These are phyloP conservation scores for Xestia xanthographa DNA, from an alignment of 2,888 invertebrate species.

Conservation along the genomic window DNA sequence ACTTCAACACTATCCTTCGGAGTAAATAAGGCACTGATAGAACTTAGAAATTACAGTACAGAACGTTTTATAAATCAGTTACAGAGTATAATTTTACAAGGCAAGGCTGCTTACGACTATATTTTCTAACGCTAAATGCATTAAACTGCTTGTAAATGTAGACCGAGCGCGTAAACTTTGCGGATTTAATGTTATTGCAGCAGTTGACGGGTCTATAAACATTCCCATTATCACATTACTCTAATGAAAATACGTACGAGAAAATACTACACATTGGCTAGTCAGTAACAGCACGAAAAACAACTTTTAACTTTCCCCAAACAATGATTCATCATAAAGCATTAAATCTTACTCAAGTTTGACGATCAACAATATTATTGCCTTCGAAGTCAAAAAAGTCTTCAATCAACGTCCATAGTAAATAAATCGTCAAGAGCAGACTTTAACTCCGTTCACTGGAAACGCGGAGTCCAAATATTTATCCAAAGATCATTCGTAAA, in stretches of 20 bases:
- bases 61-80: background rate
- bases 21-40: no score
- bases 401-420: slow-evolving; percentile 52
- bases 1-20: background rate
- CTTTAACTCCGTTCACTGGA: slow-evolving; percentile 54
- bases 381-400: slow-evolving; percentile 42
- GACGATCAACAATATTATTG: slow-evolving; percentile 28
- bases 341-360: slow-evolving; percentile 29
- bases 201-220: slow-evolving; percentile 53
- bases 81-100: slow-evolving; percentile 3
- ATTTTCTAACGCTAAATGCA: slow-evolving; percentile 44
- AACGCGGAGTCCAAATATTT: slow-evolving; percentile 70
- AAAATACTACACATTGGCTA: slow-evolving; percentile 28
- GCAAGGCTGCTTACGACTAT: slow-evolving; percentile 14
- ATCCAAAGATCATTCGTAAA: slow-evolving; percentile 59
- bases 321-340: slow-evolving; percentile 49
- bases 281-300: slow-evolving; percentile 7
- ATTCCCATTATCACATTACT: slow-evolving; percentile 45
- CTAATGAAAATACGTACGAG: slow-evolving; percentile 43
- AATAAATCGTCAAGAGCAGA: slow-evolving; percentile 48
- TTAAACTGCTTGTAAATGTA: slow-evolving; percentile 37
- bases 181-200: slow-evolving; percentile 54
- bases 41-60: background rate
- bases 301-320: slow-evolving; percentile 20
- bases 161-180: slow-evolving; percentile 45